These are phyloP conservation scores for Sinosuthora webbiana DNA, from an alignment of 2,113 vertebrate genomes.

Conservation along the genomic window DNA sequence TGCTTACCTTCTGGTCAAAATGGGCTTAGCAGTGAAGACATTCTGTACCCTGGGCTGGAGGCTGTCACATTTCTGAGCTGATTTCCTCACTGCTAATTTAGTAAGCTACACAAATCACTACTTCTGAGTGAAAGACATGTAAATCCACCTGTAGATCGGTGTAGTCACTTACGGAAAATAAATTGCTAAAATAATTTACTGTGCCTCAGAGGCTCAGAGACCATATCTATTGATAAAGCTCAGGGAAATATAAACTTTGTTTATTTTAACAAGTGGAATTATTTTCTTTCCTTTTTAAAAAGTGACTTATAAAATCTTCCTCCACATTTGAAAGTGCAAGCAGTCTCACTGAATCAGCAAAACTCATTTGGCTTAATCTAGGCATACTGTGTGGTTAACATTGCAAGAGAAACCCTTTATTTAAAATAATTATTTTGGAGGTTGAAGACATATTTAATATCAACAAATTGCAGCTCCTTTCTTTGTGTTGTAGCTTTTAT, in stretches of 20 bases:
- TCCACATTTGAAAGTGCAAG: background rate
- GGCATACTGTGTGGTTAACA: background rate
- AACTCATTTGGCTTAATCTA: background rate
- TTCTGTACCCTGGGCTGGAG: background rate
- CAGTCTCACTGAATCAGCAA: background rate
- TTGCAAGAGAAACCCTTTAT: background rate
- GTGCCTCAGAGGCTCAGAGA: background rate
- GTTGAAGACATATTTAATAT: background rate
- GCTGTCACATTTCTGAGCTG: background rate
- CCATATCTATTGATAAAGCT: background rate
- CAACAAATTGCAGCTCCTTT: background rate
- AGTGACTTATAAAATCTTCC: background rate
- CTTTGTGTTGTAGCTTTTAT: background rate
- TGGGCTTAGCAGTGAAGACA: background rate
- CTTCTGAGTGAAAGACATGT: background rate
- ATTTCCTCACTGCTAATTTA: background rate
- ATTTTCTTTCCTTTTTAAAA: background rate
- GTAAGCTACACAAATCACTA: background rate
- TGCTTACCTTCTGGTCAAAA: background rate
- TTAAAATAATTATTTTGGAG: background rate
- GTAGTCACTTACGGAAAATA: background rate
- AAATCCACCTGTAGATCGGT: background rate
- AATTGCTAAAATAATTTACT: background rate
- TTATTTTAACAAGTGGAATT: background rate
- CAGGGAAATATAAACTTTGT: background rate